Evolutionary conservation across 1,140 invertebrate genomes (phyloP), one percentile per base, ranked within the genome.

Genomic region (Colletes gigas): DNA sequence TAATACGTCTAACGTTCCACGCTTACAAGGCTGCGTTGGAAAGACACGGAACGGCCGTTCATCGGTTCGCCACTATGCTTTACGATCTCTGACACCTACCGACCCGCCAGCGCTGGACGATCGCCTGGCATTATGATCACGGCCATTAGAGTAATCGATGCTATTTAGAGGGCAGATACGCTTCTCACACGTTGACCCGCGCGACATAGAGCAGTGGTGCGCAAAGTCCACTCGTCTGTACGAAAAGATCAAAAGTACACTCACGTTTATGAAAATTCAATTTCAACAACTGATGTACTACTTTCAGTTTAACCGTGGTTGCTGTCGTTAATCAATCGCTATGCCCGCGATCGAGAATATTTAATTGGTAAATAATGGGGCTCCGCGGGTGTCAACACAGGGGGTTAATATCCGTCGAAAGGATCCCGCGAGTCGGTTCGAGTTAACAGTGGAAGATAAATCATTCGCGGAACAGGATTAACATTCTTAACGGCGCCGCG

Each of bases 61-160:
- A 63, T 69, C 19, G 50, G 44, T 7, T 39, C 54, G 71, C 47
- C 50, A 19, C 67, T 15, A 60, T 68, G 78, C 82, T 84, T 86
- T 85, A 88, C 86, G 84, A 88, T 72, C 79, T 77, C 84, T 85
- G 83, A 89, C 85, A 89, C 86, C 84, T 88, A 79, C 72, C 79
- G 78, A 81, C 83, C 62, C 54, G 50, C 52, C 47, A 55, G 68
- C 69, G 69, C 68, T 84, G 73, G 72, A 84, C 69, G 79, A 77
- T 70, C 73, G 52, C 19, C 19, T 39, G 83, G 54, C 59, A 82
- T 84, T 82, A 85, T 78, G 84, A 85, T 85, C 84, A 62, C 74
- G 57, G 78, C 69, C 73, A 85, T 85, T 85, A 84, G 82, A 85
- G 73, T 85, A 85, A 85, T 85, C 71, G 84, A 85, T 76, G 84